Evolutionary conservation across 2,888 invertebrate species (phyloP).

Genomic region (Caenorhabditis sp.): DNA sequence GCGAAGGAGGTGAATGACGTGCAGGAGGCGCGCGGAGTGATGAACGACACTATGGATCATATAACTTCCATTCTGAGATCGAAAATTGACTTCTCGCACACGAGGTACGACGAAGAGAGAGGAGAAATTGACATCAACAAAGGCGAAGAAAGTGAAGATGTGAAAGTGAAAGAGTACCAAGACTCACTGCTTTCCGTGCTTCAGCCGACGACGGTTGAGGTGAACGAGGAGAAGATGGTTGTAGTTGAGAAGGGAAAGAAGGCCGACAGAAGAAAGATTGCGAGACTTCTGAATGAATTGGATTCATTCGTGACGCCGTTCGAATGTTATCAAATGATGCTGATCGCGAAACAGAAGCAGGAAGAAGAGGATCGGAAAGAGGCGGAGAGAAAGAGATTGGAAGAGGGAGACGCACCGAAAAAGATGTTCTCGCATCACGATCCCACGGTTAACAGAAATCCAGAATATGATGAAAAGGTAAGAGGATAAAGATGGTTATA

Average conservation of each 20-base stretch:
- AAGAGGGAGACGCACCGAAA: slow-evolving; percentile 51
- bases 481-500: background rate
- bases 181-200: slow-evolving; percentile 40
- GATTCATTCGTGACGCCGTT: slow-evolving; percentile 65
- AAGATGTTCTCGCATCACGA: slow-evolving; percentile 65
- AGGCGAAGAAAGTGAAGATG: slow-evolving; percentile 1
- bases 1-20: slow-evolving; percentile 37
- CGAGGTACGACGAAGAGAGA: slow-evolving; percentile 64
- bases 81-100: slow-evolving; percentile 66
- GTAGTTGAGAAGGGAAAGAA: slow-evolving; percentile 35
- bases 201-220: background rate
- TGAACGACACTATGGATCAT: slow-evolving; percentile 50
- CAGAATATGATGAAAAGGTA: slow-evolving; percentile 52
- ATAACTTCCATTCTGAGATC: slow-evolving; percentile 52
- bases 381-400: slow-evolving; percentile 43
- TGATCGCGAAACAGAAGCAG: slow-evolving; percentile 58
- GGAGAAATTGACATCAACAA: slow-evolving; percentile 58
- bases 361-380: slow-evolving; percentile 50
- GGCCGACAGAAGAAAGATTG: slow-evolving; percentile 4
- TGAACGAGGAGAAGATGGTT: background rate
- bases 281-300: slow-evolving; percentile 24
- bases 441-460: slow-evolving; percentile 58
- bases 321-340: slow-evolving; percentile 62
- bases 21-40: slow-evolving; percentile 45
- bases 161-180: slow-evolving; percentile 7